Evolutionary conservation across 1,140 invertebrate genomes (phyloP).

Genomic region (Drosophila parabipectinata): DNA sequence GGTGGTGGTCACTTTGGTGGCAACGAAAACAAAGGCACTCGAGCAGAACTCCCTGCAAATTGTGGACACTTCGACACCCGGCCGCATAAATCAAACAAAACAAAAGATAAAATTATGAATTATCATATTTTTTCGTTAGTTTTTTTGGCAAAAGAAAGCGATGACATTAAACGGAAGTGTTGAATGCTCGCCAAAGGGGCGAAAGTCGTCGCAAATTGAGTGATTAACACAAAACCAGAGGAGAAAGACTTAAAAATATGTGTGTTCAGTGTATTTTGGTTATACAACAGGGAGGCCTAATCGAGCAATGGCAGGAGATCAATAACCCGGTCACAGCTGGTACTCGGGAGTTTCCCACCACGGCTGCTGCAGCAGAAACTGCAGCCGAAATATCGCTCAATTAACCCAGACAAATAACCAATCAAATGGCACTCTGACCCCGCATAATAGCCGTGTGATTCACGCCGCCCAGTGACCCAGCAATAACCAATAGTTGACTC

Average conservation of each 20-base stretch:
- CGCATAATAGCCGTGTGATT: constrained; percentile 47
- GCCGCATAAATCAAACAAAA: constrained; percentile 60
- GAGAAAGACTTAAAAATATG: constrained; percentile 6
- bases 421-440: constrained; percentile 43
- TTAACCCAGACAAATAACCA: constrained; percentile 42
- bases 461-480: constrained; percentile 42
- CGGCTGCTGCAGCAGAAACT: constrained; percentile 1
- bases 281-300: constrained; percentile 13
- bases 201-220: constrained; percentile 59
- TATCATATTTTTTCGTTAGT: constrained; percentile 27
- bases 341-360: constrained; percentile 26
- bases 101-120: constrained; percentile 34
- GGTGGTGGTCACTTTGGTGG: constrained; percentile 26
- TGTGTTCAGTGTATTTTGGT: neutral
- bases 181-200: constrained; percentile 49
- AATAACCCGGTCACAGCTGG: constrained; percentile 14
- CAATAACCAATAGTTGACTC: constrained; percentile 30
- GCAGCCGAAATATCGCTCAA: constrained; percentile 32
- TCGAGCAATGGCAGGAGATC: constrained; percentile 18
- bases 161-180: constrained; percentile 64
- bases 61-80: constrained; percentile 58
- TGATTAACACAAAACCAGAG: constrained; percentile 25
- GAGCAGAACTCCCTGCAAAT: constrained; percentile 59
- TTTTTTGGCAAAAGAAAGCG: constrained; percentile 67
- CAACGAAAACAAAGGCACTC: constrained; percentile 16